These are phyloP conservation scores for Schizopygopsis pylzovi DNA, from an alignment of 2,797 vertebrate species.

Conservation along the genomic window DNA sequence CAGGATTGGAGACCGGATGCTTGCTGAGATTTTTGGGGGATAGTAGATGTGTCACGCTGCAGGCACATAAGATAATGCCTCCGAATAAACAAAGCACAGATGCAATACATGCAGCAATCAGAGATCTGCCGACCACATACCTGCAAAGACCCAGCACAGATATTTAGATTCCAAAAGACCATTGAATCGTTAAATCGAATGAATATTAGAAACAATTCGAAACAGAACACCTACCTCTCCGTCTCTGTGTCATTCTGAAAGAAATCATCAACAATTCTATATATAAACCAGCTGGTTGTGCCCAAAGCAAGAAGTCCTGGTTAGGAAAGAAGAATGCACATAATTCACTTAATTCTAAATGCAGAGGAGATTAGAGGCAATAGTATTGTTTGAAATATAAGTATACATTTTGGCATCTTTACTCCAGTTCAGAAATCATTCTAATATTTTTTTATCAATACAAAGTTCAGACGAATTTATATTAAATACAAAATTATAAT, in stretches of 20 bases:
- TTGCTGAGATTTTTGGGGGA: constrained; percentile 51
- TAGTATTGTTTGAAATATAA: not conserved
- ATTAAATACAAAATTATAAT: not conserved
- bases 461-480: not conserved
- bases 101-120: constrained; percentile 89
- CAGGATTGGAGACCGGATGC: constrained; percentile 62
- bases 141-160: constrained; percentile 67
- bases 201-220: not conserved
- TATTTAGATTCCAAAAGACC: not conserved
- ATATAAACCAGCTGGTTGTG: constrained; percentile 75
- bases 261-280: constrained; percentile 61
- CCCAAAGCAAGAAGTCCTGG: constrained; percentile 70
- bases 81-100: constrained; percentile 83
- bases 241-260: not conserved
- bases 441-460: not conserved
- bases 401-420: not conserved
- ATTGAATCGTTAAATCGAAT: not conserved
- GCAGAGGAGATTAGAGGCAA: not conserved
- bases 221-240: constrained; percentile 33
- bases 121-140: constrained; percentile 87
- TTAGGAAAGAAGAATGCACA: not conserved
- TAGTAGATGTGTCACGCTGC: constrained; percentile 70
- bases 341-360: not conserved
- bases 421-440: not conserved
- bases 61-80: constrained; percentile 84